These are phyloP conservation scores for Dendrophyllia cribrosa DNA, from an alignment of 64 coral and sea anemone genomes.

Conservation along the genomic window DNA sequence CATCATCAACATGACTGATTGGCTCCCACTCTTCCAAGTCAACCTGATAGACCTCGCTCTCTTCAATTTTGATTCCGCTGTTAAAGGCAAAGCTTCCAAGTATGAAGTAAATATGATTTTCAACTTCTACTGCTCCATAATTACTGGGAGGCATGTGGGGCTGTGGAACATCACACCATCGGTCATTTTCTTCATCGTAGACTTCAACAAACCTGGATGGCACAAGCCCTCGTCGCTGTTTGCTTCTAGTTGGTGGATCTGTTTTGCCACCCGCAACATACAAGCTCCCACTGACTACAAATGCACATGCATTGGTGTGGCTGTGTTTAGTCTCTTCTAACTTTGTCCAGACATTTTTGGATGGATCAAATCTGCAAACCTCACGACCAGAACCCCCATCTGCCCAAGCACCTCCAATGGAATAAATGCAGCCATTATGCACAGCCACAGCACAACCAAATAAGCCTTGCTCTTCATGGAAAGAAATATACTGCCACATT, in stretches of 20 bases:
- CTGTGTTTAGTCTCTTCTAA: slow-evolving; percentile 7
- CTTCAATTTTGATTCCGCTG: slow-evolving; percentile 22
- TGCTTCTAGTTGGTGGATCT: slow-evolving; percentile 16
- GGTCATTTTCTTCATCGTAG: slow-evolving; percentile 23
- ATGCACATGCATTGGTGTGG: slow-evolving; percentile 23
- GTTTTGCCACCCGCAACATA: slow-evolving; percentile 40
- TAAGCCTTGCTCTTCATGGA: slow-evolving; percentile 24
- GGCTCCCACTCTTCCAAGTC: slow-evolving; percentile 29
- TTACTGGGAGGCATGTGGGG: slow-evolving; percentile 25
- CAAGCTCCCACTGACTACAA: slow-evolving; percentile 6
- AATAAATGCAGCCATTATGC: slow-evolving; percentile 18
- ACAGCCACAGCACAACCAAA: background rate
- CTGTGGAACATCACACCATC: slow-evolving; percentile 24
- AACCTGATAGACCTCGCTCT: slow-evolving; percentile 28
- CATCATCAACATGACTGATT: background rate
- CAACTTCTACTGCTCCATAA: slow-evolving; percentile 26
- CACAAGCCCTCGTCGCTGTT: slow-evolving; percentile 26
- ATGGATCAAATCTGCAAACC: slow-evolving; percentile 33
- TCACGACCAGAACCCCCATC: slow-evolving; percentile 8
- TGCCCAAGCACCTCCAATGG: slow-evolving; percentile 27
- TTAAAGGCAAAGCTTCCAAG: slow-evolving; percentile 27
- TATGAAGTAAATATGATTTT: slow-evolving; percentile 30
- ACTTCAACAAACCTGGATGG: slow-evolving; percentile 31
- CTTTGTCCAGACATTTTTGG: slow-evolving; percentile 24
- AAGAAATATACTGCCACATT: slow-evolving; percentile 22